Base-by-base conservation (phyloP, 2,888 invertebrate species). In the Flexamia atlantica region DNA sequence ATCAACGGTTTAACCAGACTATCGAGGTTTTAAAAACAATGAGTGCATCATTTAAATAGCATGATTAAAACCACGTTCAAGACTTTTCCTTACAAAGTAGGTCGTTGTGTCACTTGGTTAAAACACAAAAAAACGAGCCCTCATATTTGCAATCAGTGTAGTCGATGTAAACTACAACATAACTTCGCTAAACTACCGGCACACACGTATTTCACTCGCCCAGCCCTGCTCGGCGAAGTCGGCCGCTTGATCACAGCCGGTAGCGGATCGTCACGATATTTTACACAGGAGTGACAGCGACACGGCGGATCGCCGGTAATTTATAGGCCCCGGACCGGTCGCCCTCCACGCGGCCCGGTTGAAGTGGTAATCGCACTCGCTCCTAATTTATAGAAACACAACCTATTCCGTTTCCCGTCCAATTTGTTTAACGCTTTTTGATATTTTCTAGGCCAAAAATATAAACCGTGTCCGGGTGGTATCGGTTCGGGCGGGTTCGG, bases 381-480 rank as follows among this genome's bases (percentile, higher is more conserved):
- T 40, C 70, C 70, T 70, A 70, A 70, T 64, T 64, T 64, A 40
- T 72, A 72, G 40, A 72, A 72, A 72, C 50, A 50, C 20, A 76
- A 76, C 25, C 46, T 50, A 46, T 28, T 50, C 46, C 76, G 28
- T 76, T 76, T 76, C 76, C 76, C 17, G 76, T 46, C 76, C 76
- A 76, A 76, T 76, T 76, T 76, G 28, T 76, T 76, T 76, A 46
- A 76, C 50, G 36, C 72, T 72, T 72, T 76, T n/a, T 36, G 76
- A 76, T 76, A 76, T 76, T 76, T 76, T 76, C 76, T 76, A 76
- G 76, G 76, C 76, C 76, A 76, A 76, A 76, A 46, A 50, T 50
- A 76, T 76, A 76, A 76, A 72, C 72, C 23, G 76, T n/a, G 17
- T 76, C 76, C 76, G 46, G 76, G 23, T 72, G 40, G 46, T 25